Evolutionary conservation across 2,797 vertebrate species (phyloP).

Genomic region (Sarcoramphus papa): DNA sequence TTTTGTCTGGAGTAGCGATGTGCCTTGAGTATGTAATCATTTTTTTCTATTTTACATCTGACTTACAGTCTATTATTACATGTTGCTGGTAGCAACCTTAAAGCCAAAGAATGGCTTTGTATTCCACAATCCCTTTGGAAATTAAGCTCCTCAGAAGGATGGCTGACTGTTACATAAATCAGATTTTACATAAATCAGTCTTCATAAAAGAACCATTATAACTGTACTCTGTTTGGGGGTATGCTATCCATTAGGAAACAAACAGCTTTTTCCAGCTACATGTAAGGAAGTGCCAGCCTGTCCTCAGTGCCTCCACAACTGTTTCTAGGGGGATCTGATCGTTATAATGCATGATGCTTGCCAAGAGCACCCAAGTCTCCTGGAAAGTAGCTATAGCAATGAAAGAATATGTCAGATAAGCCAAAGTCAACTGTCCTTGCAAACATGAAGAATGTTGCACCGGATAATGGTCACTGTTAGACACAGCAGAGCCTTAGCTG

Average conservation of each 20-base stretch:
- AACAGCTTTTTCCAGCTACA: not conserved
- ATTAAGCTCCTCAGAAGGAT: conserved; percentile 10
- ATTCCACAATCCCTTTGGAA: not conserved
- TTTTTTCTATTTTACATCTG: not conserved
- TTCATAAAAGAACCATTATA: conserved; percentile 13
- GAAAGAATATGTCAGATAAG: not conserved
- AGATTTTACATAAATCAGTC: conserved; percentile 32
- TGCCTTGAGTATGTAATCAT: not conserved
- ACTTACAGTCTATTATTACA: conserved; percentile 26
- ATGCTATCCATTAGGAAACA: not conserved
- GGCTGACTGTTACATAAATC: not conserved
- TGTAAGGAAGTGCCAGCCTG: not conserved
- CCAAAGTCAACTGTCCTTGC: not conserved
- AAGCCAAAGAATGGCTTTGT: conserved; percentile 38
- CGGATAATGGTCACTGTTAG: not conserved
- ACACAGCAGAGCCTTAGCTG: not conserved
- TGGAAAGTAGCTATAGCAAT: conserved; percentile 3
- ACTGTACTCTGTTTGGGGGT: not conserved
- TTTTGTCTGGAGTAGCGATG: not conserved
- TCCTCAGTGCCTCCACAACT: not conserved
- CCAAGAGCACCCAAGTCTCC: not conserved
- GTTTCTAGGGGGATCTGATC: not conserved
- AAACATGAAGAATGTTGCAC: not conserved
- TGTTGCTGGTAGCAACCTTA: conserved; percentile 51
- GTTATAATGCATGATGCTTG: not conserved